Evolutionary conservation across 2,888 invertebrate genomes (phyloP).

Genomic region (Fragum whitleyi): DNA sequence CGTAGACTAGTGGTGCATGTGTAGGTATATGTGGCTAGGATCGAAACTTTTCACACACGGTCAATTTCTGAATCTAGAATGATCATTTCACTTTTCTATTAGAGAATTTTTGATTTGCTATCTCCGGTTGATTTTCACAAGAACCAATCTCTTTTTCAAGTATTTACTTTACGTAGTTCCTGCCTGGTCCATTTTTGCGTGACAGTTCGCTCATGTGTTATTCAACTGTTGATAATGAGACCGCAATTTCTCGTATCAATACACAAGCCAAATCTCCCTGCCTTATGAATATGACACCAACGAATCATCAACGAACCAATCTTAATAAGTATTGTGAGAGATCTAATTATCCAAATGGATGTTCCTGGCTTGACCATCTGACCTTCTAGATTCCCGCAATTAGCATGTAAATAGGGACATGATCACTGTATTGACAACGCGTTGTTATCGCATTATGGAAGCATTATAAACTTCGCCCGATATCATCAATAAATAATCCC

Average conservation of each 20-base stretch:
- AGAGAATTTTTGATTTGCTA: too few relatives aligned
- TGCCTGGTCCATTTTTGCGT: too few relatives aligned
- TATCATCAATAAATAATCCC: not conserved
- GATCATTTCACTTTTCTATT: too few relatives aligned
- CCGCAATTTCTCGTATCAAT: not conserved
- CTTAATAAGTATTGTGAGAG: not conserved
- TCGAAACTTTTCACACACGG: too few relatives aligned
- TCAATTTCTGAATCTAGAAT: too few relatives aligned
- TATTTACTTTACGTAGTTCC: too few relatives aligned
- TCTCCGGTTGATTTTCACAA: too few relatives aligned
- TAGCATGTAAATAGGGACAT: conserved; percentile 1
- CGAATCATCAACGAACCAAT: not conserved
- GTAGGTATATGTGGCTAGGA: too few relatives aligned
- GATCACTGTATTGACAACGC: not conserved
- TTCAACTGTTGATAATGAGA: not conserved
- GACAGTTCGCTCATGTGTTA: too few relatives aligned
- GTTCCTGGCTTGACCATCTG: not conserved
- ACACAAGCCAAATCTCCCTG: too few relatives aligned
- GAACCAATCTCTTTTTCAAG: too few relatives aligned
- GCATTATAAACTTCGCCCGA: not conserved
- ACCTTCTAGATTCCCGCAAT: not conserved
- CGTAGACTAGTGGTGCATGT: too few relatives aligned
- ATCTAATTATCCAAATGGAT: not conserved
- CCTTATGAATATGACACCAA: not conserved
- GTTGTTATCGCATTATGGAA: not conserved